Evolutionary conservation across 2,888 invertebrate species (phyloP), one percentile per base, ranked within the genome.

Genomic region (Ormia ochracea): DNA sequence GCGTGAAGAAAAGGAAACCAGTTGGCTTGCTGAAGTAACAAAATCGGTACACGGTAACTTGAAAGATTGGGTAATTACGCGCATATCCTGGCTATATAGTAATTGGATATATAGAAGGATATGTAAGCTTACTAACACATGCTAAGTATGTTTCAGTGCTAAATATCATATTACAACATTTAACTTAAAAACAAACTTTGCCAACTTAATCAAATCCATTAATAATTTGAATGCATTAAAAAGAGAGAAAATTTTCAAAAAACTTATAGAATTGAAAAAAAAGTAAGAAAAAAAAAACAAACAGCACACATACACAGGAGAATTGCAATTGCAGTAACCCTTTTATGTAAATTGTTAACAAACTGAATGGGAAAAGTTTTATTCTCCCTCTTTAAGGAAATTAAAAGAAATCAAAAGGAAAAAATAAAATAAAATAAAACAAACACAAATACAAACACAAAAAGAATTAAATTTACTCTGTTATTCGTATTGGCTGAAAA

Each of bases 331-430:
- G 21, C 38, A 61, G 31, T 23, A 61, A 70, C 59, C 50, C 70
- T 70, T 52, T 70, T 59, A 70, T 70, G 70, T 41, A 70, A 70
- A 70, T 70, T 59, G 70, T 50, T 59, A 19, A 6, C 38, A 50
- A 41, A 41, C 26, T 21, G 59, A 70, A 41, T 41, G 28, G 50
- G 4, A 61, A 50, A 31, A 58, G 38, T n/a, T n/a, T n/a, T n/a
- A n/a, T n/a, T n/a, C n/a, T n/a, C n/a, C n/a, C n/a, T n/a, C n/a
- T n/a, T n/a, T n/a, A n/a, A n/a, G n/a, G n/a, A n/a, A n/a, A n/a
- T n/a, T n/a, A n/a, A n/a, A n/a, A n/a, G n/a, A n/a, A n/a, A n/a
- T n/a, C n/a, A n/a, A n/a, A n/a, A n/a, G n/a, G n/a, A n/a, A n/a
- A n/a, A n/a, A n/a, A n/a, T n/a, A n/a, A n/a, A n/a, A n/a, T n/a